Base-by-base conservation (phyloP, 2,113 vertebrate genomes). In the Tor tambroides region DNA sequence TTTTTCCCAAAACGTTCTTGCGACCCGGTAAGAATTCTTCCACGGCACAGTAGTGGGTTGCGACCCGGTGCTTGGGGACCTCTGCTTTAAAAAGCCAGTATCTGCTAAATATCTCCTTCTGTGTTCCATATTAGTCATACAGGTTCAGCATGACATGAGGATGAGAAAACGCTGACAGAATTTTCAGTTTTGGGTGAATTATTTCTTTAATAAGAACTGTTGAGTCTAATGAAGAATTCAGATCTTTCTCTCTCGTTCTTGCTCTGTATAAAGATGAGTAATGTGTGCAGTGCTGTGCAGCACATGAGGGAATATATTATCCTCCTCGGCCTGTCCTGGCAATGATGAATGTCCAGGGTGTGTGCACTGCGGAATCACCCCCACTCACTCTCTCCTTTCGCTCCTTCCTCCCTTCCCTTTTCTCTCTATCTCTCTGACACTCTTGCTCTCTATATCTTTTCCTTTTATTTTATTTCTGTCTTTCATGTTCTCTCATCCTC, bases 241-340 rank as follows among this genome's bases (percentile, higher is more conserved):
- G 81, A 59, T 80, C 43, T 87, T 76, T 71, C 51, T 61, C 79
- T 78, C 59, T 65, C 26, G 11, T 32, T 67, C 26, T 28, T 69
- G 77, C 23, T 56, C 46, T 83, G 69, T 87, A 85, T 88, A 78
- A 85, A 85, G 85, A 90, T 82, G 67, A 87, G 87, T 87, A 84
- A 85, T 89, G 89, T 90, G 59, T 87, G 84, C 83, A 76, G 69
- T 83, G 77, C 75, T 10, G 76, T 87, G 75, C 87, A 87, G 87
- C 74, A 83, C 89, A 88, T 85, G 72, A 87, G 85, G 87, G 78
- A 87, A 87, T 88, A 87, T 87, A 87, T 88, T 87, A 88, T 87
- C 69, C 77, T 43, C 77, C 87, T 76, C 78, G 59, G 85, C 77
- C 87, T 88, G 84, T 86, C 76, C 81, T 85, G 81, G 78, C 46